Percentiles rank a stretch among this genome's conserved stretches.
Conservation (phyloP, 2,797 vertebrate species). For the Pogoniulus pusillus region DNA sequence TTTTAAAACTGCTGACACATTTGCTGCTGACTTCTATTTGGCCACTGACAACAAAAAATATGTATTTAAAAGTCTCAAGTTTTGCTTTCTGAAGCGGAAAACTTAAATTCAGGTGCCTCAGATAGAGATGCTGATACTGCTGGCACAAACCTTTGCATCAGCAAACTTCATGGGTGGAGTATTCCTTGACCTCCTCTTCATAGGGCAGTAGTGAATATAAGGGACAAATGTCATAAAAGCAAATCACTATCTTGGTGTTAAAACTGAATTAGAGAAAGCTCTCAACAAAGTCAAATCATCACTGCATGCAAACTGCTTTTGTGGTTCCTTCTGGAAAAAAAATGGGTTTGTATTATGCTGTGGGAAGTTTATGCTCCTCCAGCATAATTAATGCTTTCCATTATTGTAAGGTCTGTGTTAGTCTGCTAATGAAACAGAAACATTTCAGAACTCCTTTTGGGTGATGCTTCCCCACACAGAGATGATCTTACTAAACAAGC, state of each 20-base stretch:
- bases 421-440: neutral
- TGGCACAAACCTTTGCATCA: neutral
- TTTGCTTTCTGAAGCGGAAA: neutral
- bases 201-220: neutral
- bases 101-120: neutral
- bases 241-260: neutral
- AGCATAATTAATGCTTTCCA: neutral
- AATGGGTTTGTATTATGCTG: neutral
- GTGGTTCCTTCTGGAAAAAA: neutral
- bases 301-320: neutral
- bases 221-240: neutral
- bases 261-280: neutral
- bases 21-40: neutral
- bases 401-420: neutral
- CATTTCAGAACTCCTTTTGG: neutral
- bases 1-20: neutral
- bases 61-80: neutral
- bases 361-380: neutral
- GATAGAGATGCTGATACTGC: neutral
- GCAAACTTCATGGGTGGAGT: neutral
- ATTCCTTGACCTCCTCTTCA: neutral
- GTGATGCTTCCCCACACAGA: neutral
- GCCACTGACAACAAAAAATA: neutral
- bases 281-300: neutral
- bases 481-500: neutral